phyloP scores from a whole-genome alignment of 2,797 vertebrate species.

The Epinephelus coioides region DNA sequence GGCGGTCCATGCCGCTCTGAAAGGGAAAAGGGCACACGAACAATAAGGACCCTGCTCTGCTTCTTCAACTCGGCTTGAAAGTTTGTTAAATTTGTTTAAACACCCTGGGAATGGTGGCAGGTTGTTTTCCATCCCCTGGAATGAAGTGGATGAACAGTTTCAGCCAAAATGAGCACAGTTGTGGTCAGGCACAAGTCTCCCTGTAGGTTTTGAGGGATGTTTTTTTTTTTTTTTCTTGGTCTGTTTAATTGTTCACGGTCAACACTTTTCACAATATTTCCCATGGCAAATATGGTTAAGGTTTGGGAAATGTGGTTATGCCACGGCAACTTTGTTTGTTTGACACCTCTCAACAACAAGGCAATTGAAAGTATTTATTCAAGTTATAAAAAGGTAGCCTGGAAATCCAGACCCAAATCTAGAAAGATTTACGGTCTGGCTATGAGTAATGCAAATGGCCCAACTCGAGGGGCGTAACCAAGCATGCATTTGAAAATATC shows the following conservation, averaged over 20 bases:
- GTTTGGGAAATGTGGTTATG: background rate
- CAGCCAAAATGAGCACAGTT: constrained; percentile 45
- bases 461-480: no score
- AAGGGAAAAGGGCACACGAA: constrained; percentile 66
- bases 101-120: constrained; percentile 64
- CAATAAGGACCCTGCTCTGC: constrained; percentile 59
- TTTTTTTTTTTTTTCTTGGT: constrained; percentile 1
- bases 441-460: no score
- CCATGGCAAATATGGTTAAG: background rate
- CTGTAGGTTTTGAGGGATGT: constrained; percentile 55
- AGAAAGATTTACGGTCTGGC: no score
- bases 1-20: constrained; percentile 47
- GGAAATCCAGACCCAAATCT: no score
- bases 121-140: constrained; percentile 57
- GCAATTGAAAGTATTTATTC: background rate
- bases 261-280: background rate
- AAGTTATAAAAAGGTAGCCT: background rate
- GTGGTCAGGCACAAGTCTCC: constrained; percentile 58
- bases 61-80: constrained; percentile 64
- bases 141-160: constrained; percentile 54
- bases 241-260: background rate
- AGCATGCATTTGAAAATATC: no score
- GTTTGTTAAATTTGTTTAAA: constrained; percentile 79
- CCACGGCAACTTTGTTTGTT: background rate
- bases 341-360: background rate